Evolutionary conservation across 2,888 invertebrate genomes (phyloP), one percentile per base, ranked within the genome.

Genomic region (Coremacera marginata): DNA sequence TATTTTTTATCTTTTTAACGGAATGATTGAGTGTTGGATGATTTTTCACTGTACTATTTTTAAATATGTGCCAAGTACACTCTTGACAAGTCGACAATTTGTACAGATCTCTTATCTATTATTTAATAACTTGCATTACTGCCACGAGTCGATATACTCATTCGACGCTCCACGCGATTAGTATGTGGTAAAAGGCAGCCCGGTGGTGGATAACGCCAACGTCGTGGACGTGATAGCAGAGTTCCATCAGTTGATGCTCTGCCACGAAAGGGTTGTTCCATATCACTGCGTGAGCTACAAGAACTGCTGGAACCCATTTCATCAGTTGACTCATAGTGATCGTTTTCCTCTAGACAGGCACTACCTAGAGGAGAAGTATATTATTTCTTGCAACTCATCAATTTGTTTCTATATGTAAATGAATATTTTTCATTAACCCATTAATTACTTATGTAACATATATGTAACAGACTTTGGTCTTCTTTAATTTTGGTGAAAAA

Each of bases 231-330:
- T 22, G 94, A 93, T 70, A 89, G 87, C 60, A 92, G 85, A 74
- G 92, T 91, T 8, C 93, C 93, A 86, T 95, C 95, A 0, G 95
- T 95, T 80, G 94, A 94, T 63, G 95, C 95, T 62, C 95, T 91
- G 67, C 92, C 93, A 14, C 95, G 91, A 89, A 95, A 95, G 81
- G 93, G 93, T 19, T 88, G 82, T 76, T 88, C 88, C 3, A 89
- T 82, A 68, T 87, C 88, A 81, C 83, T 86, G 79, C 70, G 91
- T 82, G 73, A 91, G 90, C 82, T 89, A 75, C 91, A 90, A 84
- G 81, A 86, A 85, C 82, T 83, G 86, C 87, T 83, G 82, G 86
- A 86, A 77, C 87, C 88, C 77, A 86, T 89, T 70, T 88, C 89
- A 77, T 92, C 92, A 1, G 91, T 91, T 77, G 92, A 92, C 82